phyloP scores from a whole-genome alignment of 2,888 invertebrate species.

The Apamea epomidion region DNA sequence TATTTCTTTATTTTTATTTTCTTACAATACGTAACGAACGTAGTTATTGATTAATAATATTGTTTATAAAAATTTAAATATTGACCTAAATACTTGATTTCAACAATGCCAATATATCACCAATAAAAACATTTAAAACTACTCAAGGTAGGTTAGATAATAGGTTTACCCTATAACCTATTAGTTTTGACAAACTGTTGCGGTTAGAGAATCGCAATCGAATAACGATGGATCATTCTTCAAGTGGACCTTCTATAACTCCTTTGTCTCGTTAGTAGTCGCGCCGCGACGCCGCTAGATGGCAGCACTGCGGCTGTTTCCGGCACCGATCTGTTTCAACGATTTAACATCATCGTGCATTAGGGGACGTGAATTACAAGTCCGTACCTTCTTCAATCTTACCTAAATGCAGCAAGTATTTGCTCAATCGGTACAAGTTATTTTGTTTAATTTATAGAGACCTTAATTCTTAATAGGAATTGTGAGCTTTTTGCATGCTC shows the following conservation, averaged over 20 bases:
- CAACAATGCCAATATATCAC: too few relatives aligned
- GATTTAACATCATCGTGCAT: not conserved
- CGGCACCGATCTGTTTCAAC: not conserved
- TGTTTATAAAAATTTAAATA: too few relatives aligned
- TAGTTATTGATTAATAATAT: too few relatives aligned
- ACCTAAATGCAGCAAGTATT: not conserved
- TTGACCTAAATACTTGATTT: too few relatives aligned
- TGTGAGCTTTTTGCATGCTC: not conserved
- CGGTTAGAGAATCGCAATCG: not conserved
- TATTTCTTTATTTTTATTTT: too few relatives aligned
- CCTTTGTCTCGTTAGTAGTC: not conserved
- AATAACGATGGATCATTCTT: not conserved
- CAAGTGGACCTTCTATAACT: constrained; percentile 5
- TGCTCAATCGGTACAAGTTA: not conserved
- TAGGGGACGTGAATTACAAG: not conserved
- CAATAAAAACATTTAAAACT: too few relatives aligned
- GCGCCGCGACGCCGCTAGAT: constrained; percentile 26
- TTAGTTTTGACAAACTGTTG: not conserved
- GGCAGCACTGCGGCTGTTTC: constrained; percentile 2
- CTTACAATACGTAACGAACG: too few relatives aligned
- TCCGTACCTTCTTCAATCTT: not conserved
- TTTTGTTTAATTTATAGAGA: not conserved
- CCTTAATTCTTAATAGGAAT: not conserved
- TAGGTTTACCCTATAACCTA: not conserved
- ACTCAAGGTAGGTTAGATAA: too few relatives aligned